Evolutionary conservation across 2,888 invertebrate genomes (phyloP), one percentile per base, ranked within the genome.

Genomic region (Drosophila subsilvestris): DNA sequence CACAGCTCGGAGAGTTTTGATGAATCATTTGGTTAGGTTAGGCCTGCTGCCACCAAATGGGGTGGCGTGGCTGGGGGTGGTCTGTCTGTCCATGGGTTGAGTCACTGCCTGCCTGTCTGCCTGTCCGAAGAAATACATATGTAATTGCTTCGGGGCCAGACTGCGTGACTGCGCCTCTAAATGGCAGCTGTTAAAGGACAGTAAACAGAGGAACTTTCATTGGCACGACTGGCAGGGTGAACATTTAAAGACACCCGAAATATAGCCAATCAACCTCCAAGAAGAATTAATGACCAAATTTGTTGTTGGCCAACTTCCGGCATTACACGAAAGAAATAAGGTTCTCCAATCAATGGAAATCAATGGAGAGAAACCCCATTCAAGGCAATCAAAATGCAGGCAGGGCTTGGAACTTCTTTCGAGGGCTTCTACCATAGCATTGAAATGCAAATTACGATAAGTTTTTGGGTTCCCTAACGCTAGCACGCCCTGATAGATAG

Each of bases 21-120:
- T 78, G 78, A 78, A 74, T 78, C 79, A 78, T 78, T 76, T 70
- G 67, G 76, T 78, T 78, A 62, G 76, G 79, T 74, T 74, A 78
- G 79, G 79, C 63, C 66, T 54, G 58, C 54, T 54, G 55, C 48
- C 63, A 58, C 55, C 37, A n/a, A n/a, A 17, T n/a, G 18, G 53
- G 43, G 63, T 20, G 63, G 18, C 27, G 6, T 53, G 47, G 42
- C 47, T 44, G 43, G 51, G 70, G 70, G 68, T 68, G 68, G 59
- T 45, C 53, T 27, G 27, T 27, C 20, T 29, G 49, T 42, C 22
- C 48, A 48, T 37, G 68, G 69, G 70, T 78, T 69, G 66, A 78
- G 58, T 67, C 69, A 71, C 50, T 72, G 63, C 65, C 79, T 54
- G 49, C 44, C 56, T 43, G 49, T 47, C 51, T 74, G 63, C 62